Conservation (phyloP, 1,140 invertebrate species). For the Leptonema lineaticorne region DNA sequence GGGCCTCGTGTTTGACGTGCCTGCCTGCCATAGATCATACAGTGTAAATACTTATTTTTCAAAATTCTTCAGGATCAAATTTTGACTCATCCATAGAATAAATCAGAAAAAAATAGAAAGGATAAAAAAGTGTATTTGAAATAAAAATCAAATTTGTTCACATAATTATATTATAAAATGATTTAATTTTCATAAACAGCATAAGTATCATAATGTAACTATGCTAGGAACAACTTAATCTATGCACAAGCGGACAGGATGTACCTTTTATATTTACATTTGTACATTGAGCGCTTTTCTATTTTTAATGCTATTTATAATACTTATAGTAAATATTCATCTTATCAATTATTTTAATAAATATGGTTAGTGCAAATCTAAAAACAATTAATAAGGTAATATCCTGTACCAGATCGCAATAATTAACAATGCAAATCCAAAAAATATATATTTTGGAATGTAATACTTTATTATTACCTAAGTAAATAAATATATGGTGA, state of each 20-base stretch:
- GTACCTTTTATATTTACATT: conserved; percentile 59
- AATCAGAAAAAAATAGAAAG: conserved; percentile 3
- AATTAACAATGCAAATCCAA: conserved; percentile 32
- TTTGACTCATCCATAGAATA: too few species aligned
- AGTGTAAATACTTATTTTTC: too few species aligned
- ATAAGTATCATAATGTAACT: conserved; percentile 60
- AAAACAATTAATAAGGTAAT: conserved; percentile 35
- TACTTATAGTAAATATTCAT: conserved; percentile 47
- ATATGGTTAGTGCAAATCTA: conserved; percentile 41
- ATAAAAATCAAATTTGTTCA: conserved; percentile 51
- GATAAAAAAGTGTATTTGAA: too few species aligned
- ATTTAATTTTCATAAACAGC: conserved; percentile 61
- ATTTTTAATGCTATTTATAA: conserved; percentile 52
- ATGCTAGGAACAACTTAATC: conserved; percentile 58
- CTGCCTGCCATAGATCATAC: too few species aligned
- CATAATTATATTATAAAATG: conserved; percentile 62
- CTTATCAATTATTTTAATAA: conserved; percentile 46
- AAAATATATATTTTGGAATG: conserved; percentile 39
- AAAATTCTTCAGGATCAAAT: too few species aligned
- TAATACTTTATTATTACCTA: conserved; percentile 39
- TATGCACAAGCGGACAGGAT: conserved; percentile 58
- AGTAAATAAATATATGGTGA: conserved; percentile 21
- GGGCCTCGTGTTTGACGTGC: too few species aligned
- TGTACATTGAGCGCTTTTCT: conserved; percentile 57
- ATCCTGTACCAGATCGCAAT: conserved; percentile 30